Evolutionary conservation across 2,113 vertebrate species (phyloP).

Genomic region (Oceanites oceanicus): DNA sequence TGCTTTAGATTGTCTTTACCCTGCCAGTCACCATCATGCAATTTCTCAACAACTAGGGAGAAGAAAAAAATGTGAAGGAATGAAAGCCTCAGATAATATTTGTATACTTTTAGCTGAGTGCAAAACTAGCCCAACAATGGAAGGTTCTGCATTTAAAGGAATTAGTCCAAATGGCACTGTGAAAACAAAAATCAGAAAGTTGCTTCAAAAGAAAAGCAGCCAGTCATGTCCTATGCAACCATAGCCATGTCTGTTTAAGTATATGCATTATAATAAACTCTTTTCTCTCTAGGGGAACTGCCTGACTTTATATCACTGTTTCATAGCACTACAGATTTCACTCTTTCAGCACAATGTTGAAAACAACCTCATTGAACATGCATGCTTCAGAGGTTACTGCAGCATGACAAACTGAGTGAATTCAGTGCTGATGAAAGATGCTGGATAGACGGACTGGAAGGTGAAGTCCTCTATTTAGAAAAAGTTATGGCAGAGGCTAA

Average conservation of each 20-base stretch:
- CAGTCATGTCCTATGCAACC: neutral
- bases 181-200: neutral
- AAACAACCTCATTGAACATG: neutral
- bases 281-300: neutral
- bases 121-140: neutral
- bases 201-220: neutral
- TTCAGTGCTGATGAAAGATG: neutral
- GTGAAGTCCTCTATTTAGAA: neutral
- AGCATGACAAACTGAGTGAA: neutral
- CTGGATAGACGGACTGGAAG: neutral
- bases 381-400: neutral
- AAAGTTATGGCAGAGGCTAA: neutral
- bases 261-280: neutral
- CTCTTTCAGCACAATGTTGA: neutral
- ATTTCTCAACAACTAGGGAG: neutral
- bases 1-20: neutral
- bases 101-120: neutral
- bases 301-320: neutral
- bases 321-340: neutral
- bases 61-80: neutral
- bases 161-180: neutral
- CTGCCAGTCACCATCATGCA: fast-evolving
- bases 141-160: neutral
- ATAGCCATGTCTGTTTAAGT: neutral
- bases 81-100: neutral